phyloP scores from a whole-genome alignment of 2,113 vertebrate species.

The Geococcyx californianus region DNA sequence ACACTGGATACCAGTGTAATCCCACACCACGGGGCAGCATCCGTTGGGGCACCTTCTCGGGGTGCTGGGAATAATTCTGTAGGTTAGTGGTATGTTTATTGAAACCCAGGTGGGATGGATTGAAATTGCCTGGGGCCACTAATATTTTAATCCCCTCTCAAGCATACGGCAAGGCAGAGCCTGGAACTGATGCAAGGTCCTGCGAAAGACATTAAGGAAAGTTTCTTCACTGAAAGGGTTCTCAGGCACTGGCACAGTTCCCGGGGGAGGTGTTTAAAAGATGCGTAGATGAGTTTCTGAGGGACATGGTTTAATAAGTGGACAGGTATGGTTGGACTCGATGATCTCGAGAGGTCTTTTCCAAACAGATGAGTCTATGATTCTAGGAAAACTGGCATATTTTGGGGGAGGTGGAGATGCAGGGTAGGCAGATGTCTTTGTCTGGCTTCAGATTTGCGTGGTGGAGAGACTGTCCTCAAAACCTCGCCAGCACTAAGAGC shows the following conservation, averaged over 20 bases:
- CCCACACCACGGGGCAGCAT: background rate
- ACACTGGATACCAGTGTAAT: background rate
- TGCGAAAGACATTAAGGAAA: too few relatives aligned
- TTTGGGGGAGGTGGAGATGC: background rate
- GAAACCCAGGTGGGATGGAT: background rate
- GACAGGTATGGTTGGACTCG: too few relatives aligned
- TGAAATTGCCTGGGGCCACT: background rate
- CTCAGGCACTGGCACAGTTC: too few relatives aligned
- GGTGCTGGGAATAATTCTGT: background rate
- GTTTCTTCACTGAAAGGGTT: too few relatives aligned
- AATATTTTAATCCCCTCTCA: background rate
- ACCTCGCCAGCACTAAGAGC: rapidly evolving
- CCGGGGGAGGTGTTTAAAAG: too few relatives aligned
- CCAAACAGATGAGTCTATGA: too few relatives aligned
- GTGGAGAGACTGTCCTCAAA: background rate
- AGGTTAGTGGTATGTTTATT: background rate
- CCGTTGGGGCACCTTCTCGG: background rate
- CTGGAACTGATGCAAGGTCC: background rate
- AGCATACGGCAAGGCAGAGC: background rate
- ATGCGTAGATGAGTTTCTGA: too few relatives aligned
- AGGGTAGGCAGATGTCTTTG: background rate
- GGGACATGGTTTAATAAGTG: too few relatives aligned
- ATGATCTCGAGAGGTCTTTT: too few relatives aligned
- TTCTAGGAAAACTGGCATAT: background rate
- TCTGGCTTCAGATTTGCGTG: background rate